Evolutionary conservation across 2,113 vertebrate genomes (phyloP).

Genomic region (Prionailurus bengalensis): DNA sequence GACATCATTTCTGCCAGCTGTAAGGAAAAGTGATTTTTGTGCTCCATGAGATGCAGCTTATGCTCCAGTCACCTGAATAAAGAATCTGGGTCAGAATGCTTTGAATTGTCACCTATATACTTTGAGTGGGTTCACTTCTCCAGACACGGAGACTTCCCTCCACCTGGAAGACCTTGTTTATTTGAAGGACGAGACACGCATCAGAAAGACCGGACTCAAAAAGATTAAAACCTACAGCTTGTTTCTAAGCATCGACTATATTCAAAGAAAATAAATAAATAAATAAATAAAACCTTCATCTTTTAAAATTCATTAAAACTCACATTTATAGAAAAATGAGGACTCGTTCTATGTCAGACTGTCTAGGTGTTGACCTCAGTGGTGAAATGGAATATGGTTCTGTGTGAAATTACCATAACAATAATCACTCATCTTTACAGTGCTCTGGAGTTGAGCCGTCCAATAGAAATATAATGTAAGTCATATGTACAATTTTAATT

Average conservation of each 20-base stretch:
- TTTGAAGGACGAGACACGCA: constrained; percentile 43
- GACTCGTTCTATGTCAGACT: not conserved
- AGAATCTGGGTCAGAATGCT: not conserved
- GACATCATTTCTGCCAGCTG: not conserved
- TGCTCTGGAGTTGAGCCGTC: not conserved
- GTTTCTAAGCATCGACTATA: not conserved
- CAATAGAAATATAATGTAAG: not conserved
- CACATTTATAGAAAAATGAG: constrained; percentile 11
- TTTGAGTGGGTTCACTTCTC: not conserved
- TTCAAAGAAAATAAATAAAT: not conserved
- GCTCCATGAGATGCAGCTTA: not conserved
- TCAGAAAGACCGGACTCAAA: constrained; percentile 33
- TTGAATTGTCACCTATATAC: not conserved
- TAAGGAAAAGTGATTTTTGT: not conserved
- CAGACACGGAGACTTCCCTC: constrained; percentile 13
- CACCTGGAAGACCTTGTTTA: not conserved
- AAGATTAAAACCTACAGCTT: not conserved
- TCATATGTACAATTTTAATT: not conserved
- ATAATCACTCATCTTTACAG: constrained; percentile 33
- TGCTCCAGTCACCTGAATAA: not conserved
- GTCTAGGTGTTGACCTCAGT: not conserved
- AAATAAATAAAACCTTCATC: not conserved
- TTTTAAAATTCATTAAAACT: constrained; percentile 39
- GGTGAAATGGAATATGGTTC: constrained; percentile 1
- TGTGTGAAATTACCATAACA: constrained; percentile 37